These are phyloP conservation scores for Oreocharis arfaki DNA, from an alignment of 2,113 vertebrate genomes.

Conservation along the genomic window DNA sequence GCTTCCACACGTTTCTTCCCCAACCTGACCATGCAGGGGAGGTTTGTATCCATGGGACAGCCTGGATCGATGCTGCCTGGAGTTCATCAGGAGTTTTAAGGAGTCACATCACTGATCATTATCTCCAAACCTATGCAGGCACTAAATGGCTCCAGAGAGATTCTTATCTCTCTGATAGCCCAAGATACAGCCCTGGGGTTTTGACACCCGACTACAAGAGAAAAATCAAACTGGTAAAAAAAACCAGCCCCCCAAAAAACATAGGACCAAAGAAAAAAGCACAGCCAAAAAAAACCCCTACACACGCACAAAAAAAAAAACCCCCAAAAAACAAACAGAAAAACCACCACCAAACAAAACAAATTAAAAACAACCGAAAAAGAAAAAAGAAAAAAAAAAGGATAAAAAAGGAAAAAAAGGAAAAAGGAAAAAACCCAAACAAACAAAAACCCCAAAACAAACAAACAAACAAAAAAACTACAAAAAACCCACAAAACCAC, in stretches of 20 bases:
- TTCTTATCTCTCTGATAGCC: neutral
- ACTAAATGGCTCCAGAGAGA: neutral
- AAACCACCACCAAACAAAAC: neutral
- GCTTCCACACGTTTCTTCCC: neutral
- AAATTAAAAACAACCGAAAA: neutral
- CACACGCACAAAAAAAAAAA: too few species aligned
- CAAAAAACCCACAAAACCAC: neutral
- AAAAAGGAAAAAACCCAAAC: neutral
- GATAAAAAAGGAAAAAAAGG: neutral
- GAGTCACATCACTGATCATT: neutral
- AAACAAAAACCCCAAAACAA: too few species aligned
- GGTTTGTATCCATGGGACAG: too few species aligned
- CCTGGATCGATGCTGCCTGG: neutral
- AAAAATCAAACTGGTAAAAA: neutral
- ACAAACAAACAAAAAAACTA: too few species aligned
- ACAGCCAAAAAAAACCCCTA: too few species aligned
- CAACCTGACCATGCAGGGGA: neutral
- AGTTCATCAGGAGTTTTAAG: neutral
- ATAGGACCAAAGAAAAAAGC: too few species aligned
- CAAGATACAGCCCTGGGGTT: neutral
- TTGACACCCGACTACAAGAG: neutral
- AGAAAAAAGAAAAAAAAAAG: neutral
- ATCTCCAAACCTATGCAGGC: neutral
- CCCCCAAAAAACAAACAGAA: too few species aligned
- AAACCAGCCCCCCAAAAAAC: too few species aligned